phyloP scores from a whole-genome alignment of 2,888 invertebrate genomes.

The Alloscopus bannaensis region DNA sequence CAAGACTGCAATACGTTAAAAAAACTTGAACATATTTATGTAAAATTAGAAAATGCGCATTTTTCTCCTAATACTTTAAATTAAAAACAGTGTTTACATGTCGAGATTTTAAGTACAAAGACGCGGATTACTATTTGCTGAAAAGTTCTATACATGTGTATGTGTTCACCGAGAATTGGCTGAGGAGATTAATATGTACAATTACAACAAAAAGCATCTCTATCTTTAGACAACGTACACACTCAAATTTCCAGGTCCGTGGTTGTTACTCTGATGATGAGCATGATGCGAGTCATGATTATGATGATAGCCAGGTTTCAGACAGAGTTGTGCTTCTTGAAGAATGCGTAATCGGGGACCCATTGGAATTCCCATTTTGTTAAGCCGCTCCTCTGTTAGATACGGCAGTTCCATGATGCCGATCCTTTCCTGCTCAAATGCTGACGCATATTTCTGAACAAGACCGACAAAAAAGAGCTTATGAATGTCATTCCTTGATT shows the following conservation, averaged over 20 bases:
- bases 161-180: constrained; percentile 12
- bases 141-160: too few relatives aligned
- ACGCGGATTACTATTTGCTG: too few relatives aligned
- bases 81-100: too few relatives aligned
- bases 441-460: constrained; percentile 87
- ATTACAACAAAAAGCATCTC: constrained; percentile 22
- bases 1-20: constrained; percentile 3
- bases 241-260: constrained; percentile 74
- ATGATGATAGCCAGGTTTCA: constrained; percentile 67
- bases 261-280: constrained; percentile 64
- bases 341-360: constrained; percentile 91
- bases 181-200: neutral
- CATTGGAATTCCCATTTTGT: constrained; percentile 92
- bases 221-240: constrained; percentile 77
- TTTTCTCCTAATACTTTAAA: neutral
- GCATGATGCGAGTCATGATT: constrained; percentile 54
- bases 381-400: constrained; percentile 89
- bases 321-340: constrained; percentile 82
- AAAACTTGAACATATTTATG: neutral
- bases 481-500: neutral
- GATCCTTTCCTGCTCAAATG: constrained; percentile 89
- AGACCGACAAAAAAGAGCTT: neutral
- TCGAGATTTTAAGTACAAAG: too few relatives aligned
- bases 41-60: neutral
- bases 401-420: constrained; percentile 94